Base-by-base conservation (phyloP, 2,888 invertebrate genomes). In the Pterostichus niger region DNA sequence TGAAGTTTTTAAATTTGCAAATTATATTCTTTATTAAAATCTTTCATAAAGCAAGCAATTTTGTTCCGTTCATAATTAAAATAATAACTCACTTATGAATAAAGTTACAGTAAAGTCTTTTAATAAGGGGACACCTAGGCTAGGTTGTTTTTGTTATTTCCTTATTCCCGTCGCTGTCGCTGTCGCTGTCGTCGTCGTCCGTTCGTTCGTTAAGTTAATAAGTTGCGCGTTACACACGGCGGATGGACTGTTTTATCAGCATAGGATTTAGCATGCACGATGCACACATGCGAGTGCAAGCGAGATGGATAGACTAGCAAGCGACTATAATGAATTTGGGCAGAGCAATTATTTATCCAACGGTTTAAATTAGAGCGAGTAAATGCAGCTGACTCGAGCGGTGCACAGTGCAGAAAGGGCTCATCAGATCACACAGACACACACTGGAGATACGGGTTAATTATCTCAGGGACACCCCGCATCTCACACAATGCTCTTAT, bases 281-380 rank as follows among this genome's bases (percentile, higher is more conserved):
- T 17, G n/a, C 33, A 11, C 10, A 10, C 13, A n/a, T 1, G n/a
- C 10, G 59, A 40, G 35, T 52, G 52, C 13, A n/a, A 52, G 52
- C 10, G 59, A 40, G 40, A 40, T 9, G 40, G 24, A 24, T 24
- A 24, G 24, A 24, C 24, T 3, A 24, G 40, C 3, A 35, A 15
- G 71, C 46, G 40, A 44, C 40, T 85, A 86, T 86, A 86, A 86
- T 86, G 86, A 86, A 86, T 86, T 86, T 86, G 86, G 86, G 86
- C 85, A 85, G 85, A 84, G 86, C 85, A 86, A 87, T 86, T 87
- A 86, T 86, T 87, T 87, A 86, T 85, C 84, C 85, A 85, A 84
- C 84, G 85, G 85, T 85, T 87, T 86, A 86, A 87, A 87, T 86
- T 87, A 87, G 86, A 87, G 85, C 86, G 86, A 86, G 86, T 46